Evolutionary conservation across 2,113 vertebrate genomes (phyloP), one percentile per base, ranked within the genome.

Genomic region (Oplegnathus fasciatus): DNA sequence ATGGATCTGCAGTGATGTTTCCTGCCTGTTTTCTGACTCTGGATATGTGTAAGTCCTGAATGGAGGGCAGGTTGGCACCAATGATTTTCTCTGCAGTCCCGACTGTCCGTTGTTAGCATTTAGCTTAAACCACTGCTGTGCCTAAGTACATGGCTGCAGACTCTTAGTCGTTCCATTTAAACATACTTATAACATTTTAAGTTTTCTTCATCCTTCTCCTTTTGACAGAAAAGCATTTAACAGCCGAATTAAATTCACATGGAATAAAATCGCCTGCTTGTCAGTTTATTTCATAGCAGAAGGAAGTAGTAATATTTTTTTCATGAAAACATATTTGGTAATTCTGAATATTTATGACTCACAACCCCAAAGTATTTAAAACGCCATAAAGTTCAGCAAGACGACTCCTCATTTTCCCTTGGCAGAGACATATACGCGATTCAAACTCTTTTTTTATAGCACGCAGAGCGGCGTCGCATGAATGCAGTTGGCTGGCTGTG

Each of bases 401-500:
- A 80, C 5, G 1, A 30, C 17, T 44, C 64, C 18, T 70, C 61
- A 28, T 22, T 80, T 67, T 3, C 22, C 65, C 15, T 37, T 40
- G 22, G 75, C 67, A 50, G 77, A 66, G 32, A 65, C 26, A 57
- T 61, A 75, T 32, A 42, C 40, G 61, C 11, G 8, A 68, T 37
- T 72, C 71, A 80, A 48, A 65, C 22, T 17, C 44, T 11, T 71
- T 73, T 46, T 76, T 71, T 37, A 57, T 9, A 22, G 64, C 55
- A 9, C 15, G 30, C 73, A 34, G 42, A 65, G 58, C 4, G 13
- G 50, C 3, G 57, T 37, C 50, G 62, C 76, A 30, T 22, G 60
- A 66, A 48, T 44, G 68, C 75, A 30, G 66, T 37, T 13, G 28
- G 34, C 66, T 57, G 78, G 28, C 86, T 65, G 91, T 86, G 86